A percentile compares a stretch with the other conserved stretches of the same genome.
phyloP scores from a whole-genome alignment of 2,888 invertebrate genomes.

The Xestoiulus laeticollis region DNA sequence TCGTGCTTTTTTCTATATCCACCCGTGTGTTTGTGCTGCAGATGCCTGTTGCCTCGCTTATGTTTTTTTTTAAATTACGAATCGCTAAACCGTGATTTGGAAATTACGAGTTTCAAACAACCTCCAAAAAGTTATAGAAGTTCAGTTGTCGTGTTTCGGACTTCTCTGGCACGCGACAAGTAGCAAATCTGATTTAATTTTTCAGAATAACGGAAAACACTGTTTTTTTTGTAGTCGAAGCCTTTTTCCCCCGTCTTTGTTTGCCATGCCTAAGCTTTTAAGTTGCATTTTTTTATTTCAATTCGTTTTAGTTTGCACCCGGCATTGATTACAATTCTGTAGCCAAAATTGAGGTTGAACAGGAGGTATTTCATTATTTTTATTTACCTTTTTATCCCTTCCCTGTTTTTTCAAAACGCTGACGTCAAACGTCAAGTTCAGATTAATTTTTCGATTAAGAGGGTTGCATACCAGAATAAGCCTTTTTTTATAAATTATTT shows the following conservation, averaged over 20 bases:
- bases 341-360: constrained; percentile 48
- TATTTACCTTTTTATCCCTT: not conserved
- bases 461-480: too few relatives aligned
- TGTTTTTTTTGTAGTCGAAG: too few relatives aligned
- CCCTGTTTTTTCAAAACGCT: constrained; percentile 2
- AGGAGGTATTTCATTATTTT: constrained; percentile 49
- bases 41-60: not conserved
- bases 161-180: too few relatives aligned
- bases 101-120: too few relatives aligned
- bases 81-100: too few relatives aligned
- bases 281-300: constrained; percentile 47
- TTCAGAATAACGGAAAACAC: not conserved
- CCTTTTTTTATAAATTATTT: too few relatives aligned
- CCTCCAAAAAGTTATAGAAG: too few relatives aligned
- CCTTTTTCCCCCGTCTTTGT: not conserved
- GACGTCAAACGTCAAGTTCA: not conserved
- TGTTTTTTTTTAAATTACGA: too few relatives aligned
- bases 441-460: too few relatives aligned
- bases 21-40: not conserved
- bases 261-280: not conserved
- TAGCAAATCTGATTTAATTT: too few relatives aligned
- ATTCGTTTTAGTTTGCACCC: constrained; percentile 42
- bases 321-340: constrained; percentile 48
- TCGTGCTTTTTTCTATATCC: not conserved
- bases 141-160: too few relatives aligned